Conservation (phyloP, 2,888 invertebrate genomes). For the Nesidiocoris tenuis region DNA sequence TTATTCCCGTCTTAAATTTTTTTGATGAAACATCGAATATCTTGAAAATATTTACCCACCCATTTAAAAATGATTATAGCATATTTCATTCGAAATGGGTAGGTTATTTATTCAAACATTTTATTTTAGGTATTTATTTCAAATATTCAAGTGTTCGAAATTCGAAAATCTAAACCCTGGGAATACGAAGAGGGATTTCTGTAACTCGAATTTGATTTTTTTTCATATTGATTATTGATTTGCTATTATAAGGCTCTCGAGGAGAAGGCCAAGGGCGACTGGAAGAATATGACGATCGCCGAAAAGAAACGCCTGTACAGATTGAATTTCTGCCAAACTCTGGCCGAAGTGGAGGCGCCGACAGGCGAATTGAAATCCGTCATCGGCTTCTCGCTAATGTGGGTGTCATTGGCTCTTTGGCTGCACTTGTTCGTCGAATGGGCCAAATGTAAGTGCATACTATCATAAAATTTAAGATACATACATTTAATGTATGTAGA, state of each 20-base stretch:
- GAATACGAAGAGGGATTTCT: too few relatives aligned
- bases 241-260: constrained; percentile 79
- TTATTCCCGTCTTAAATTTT: background rate
- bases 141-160: too few relatives aligned
- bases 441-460: constrained; percentile 53
- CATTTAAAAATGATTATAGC: too few relatives aligned
- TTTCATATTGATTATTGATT: too few relatives aligned
- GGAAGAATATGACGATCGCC: constrained; percentile 81
- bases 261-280: constrained; percentile 91
- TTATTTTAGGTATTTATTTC: too few relatives aligned
- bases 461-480: too few relatives aligned
- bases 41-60: background rate
- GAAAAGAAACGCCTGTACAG: constrained; percentile 93
- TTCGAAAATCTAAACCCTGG: too few relatives aligned
- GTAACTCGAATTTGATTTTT: too few relatives aligned
- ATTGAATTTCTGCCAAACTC: constrained; percentile 89
- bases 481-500: background rate
- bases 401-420: constrained; percentile 63
- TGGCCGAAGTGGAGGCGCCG: constrained; percentile 83
- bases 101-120: too few relatives aligned
- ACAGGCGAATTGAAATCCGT: constrained; percentile 82
- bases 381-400: constrained; percentile 61
- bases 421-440: constrained; percentile 60
- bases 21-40: background rate
- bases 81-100: too few relatives aligned